Evolutionary conservation across 2,113 vertebrate species (phyloP).

Genomic region (Poicephalus gulielmi): DNA sequence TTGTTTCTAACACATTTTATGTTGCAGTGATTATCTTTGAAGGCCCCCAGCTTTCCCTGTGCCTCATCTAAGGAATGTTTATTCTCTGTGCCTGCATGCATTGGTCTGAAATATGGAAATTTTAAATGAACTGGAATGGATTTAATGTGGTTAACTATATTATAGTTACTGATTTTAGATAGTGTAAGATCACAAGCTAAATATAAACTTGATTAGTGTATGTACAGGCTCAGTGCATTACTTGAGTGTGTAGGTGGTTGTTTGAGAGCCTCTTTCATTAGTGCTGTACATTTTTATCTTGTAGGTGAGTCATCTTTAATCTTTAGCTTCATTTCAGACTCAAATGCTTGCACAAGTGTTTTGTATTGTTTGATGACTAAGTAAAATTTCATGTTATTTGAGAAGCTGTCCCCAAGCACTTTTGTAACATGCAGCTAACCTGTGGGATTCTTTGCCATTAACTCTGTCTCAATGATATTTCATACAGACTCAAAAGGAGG

Average conservation of each 20-base stretch:
- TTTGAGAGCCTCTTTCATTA: constrained; percentile 9
- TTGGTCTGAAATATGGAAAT: not conserved
- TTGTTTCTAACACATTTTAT: not conserved
- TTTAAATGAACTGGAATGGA: not conserved
- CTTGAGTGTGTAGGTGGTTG: not conserved
- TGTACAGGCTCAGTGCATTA: not conserved
- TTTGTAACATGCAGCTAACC: not conserved
- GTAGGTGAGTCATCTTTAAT: not conserved
- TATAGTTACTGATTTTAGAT: not conserved
- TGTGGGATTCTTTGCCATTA: not conserved
- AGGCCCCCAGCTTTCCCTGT: not conserved
- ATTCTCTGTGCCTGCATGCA: not conserved
- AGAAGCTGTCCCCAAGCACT: not conserved
- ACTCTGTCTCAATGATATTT: not conserved
- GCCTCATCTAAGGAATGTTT: not conserved
- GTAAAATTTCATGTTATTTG: not conserved
- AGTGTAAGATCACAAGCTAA: not conserved
- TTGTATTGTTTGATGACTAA: not conserved
- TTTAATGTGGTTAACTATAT: not conserved
- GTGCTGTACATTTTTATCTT: not conserved
- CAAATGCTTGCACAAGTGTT: not conserved
- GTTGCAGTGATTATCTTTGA: not conserved
- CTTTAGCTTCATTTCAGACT: not conserved
- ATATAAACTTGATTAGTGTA: not conserved
- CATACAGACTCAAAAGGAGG: not conserved